These are phyloP conservation scores for Alauda arvensis DNA, from an alignment of 2,797 vertebrate genomes.

Conservation along the genomic window DNA sequence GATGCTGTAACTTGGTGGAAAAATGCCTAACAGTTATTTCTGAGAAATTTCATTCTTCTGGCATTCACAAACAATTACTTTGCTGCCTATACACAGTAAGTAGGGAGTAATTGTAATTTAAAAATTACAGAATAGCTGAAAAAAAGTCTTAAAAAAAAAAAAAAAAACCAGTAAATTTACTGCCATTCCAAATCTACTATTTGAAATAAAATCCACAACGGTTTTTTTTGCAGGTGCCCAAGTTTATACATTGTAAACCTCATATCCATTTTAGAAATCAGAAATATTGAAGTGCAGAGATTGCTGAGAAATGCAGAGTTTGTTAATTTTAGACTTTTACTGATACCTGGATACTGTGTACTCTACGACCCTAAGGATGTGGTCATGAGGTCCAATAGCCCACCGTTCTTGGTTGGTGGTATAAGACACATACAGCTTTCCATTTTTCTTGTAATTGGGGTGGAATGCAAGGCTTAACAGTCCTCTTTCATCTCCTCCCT, in stretches of 20 bases:
- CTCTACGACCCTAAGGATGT: conserved; percentile 96
- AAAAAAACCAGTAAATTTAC: background rate
- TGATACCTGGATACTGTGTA: conserved; percentile 95
- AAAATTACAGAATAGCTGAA: background rate
- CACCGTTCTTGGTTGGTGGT: conserved; percentile 99
- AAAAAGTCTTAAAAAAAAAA: background rate
- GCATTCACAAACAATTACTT: background rate
- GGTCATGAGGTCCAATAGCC: conserved; percentile 97
- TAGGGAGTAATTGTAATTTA: background rate
- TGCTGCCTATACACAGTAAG: background rate
- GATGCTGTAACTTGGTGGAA: background rate
- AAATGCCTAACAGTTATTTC: background rate
- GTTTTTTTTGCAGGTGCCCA: background rate
- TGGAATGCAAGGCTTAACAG: conserved; percentile 99
- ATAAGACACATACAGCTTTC: conserved; percentile 98
- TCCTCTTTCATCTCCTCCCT: conserved; percentile 99
- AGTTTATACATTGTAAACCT: background rate
- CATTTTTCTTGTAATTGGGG: conserved; percentile 99
- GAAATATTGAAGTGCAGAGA: background rate
- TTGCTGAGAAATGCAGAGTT: background rate
- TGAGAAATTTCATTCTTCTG: background rate
- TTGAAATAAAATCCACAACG: conserved; percentile 15
- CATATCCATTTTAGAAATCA: background rate
- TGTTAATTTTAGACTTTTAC: background rate
- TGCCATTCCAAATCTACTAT: background rate